Evolutionary conservation across 2,797 vertebrate genomes (phyloP), one percentile per base, ranked within the genome.

Genomic region (Serranus cabrilla): DNA sequence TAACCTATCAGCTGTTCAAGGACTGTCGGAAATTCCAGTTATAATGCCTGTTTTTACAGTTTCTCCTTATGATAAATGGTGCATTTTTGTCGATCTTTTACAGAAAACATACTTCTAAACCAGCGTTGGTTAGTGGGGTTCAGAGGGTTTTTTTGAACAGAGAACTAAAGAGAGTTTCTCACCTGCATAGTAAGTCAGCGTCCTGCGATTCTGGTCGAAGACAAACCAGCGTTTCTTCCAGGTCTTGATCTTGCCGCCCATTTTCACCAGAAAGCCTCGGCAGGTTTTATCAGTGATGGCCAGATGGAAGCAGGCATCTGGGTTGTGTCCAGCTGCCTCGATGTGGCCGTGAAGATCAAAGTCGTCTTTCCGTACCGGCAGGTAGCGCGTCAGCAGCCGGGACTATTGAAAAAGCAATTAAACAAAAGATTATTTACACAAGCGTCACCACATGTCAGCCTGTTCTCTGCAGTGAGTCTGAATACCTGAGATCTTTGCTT

Each of bases 201-300:
- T 99, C 87, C 97, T 93, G 80, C 97, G 97, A 89, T 97, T 98
- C 74, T 97, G 96, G 90, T 99, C 97, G 58, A 99, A 99, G 80
- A 99, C 97, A 82, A 99, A 99, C 97, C 97, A 99, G 27, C 97
- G 95, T 80, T 99, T 99, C 84, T 99, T 99, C 98, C 98, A 99
- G 0, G 98, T 99, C 91, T 99, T 99, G 83, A 99, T 99, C 93
- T 99, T 98, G 20, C 98, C 98, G 10, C 97, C 97, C 98, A 98
- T 99, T 88, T 99, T 99, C 80, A 99, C 96, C 56, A 99, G 93
- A 83, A 97, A 99, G 20, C 98, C 98, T 61, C 97, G 85, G 75
- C 98, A 99, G n/a, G 97, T 98, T 94, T 99, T 99, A 80, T 98
- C 97, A 0, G 97, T 99, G 93, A 99, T 95, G 51, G 96, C 96